Percentiles rank a stretch among this genome's conserved stretches.
Conservation (phyloP, 2,113 vertebrate species). For the Butorides virescens region DNA sequence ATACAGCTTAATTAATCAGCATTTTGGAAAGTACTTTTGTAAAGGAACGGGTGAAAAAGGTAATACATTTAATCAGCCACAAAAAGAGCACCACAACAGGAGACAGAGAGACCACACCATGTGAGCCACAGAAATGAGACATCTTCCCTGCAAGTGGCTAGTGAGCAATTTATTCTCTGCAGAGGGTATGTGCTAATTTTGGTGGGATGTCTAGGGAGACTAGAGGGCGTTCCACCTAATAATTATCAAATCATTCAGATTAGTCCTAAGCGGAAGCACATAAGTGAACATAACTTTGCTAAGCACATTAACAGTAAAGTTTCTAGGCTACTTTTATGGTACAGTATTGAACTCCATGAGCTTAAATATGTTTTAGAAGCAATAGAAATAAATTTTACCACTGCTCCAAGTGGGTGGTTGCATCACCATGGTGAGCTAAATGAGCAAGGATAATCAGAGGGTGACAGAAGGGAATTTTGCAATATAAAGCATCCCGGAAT, state of each 20-base stretch:
- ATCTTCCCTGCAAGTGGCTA: neutral
- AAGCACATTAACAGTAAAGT: neutral
- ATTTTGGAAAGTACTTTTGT: neutral
- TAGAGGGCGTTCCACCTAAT: neutral
- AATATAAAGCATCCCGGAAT: neutral
- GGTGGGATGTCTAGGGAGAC: neutral
- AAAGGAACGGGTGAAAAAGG: neutral
- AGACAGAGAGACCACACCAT: neutral
- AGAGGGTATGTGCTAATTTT: neutral
- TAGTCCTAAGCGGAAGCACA: neutral
- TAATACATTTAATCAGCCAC: neutral
- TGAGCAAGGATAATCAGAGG: neutral
- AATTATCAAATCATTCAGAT: neutral
- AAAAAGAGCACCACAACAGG: neutral
- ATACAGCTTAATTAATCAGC: neutral
- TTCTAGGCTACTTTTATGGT: neutral
- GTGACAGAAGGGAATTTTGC: slow-evolving; percentile 9
- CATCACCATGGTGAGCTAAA: neutral
- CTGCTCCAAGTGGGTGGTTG: neutral
- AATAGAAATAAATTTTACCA: neutral
- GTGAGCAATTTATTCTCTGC: neutral
- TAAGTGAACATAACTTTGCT: neutral
- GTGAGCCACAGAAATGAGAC: neutral
- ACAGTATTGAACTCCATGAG: neutral
- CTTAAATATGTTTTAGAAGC: neutral